A percentile compares a stretch with the other conserved stretches of the same genome.
Evolutionary conservation across 2,888 invertebrate genomes (phyloP).

Genomic region (Drosophila fulvimacula): DNA sequence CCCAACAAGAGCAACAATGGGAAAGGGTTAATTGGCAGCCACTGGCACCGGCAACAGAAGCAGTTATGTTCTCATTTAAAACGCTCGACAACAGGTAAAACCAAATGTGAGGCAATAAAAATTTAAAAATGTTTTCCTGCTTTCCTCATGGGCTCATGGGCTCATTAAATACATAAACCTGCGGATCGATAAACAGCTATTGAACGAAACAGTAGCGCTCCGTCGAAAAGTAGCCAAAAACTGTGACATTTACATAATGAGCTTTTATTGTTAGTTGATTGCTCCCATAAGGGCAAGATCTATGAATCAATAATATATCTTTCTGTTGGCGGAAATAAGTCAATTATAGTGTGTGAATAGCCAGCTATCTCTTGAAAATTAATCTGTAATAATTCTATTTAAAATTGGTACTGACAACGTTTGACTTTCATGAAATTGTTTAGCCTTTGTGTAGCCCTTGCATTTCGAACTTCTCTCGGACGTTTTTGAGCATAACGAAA

Average conservation of each 20-base stretch:
- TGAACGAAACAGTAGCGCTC: slow-evolving; percentile 53
- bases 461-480: background rate
- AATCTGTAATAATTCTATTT: slow-evolving; percentile 8
- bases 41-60: slow-evolving; percentile 60
- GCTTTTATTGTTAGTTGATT: slow-evolving; percentile 70
- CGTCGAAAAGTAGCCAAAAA: slow-evolving; percentile 26
- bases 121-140: slow-evolving; percentile 70
- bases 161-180: slow-evolving; percentile 57
- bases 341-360: slow-evolving; percentile 23
- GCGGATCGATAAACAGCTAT: slow-evolving; percentile 33
- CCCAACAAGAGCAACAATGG: slow-evolving; percentile 36
- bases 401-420: background rate
- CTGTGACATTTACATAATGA: slow-evolving; percentile 81
- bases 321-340: slow-evolving; percentile 19
- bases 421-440: slow-evolving; percentile 32
- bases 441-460: background rate
- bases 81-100: slow-evolving; percentile 70
- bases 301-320: background rate
- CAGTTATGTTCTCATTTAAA: slow-evolving; percentile 83
- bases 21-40: slow-evolving; percentile 59
- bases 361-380: background rate
- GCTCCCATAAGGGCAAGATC: slow-evolving; percentile 30
- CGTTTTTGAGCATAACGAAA: slow-evolving; percentile 16
- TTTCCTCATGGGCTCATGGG: slow-evolving; percentile 23
- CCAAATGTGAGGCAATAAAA: slow-evolving; percentile 74